Base-by-base conservation (phyloP, 1,140 invertebrate genomes). In the Magallana ariakensis region DNA sequence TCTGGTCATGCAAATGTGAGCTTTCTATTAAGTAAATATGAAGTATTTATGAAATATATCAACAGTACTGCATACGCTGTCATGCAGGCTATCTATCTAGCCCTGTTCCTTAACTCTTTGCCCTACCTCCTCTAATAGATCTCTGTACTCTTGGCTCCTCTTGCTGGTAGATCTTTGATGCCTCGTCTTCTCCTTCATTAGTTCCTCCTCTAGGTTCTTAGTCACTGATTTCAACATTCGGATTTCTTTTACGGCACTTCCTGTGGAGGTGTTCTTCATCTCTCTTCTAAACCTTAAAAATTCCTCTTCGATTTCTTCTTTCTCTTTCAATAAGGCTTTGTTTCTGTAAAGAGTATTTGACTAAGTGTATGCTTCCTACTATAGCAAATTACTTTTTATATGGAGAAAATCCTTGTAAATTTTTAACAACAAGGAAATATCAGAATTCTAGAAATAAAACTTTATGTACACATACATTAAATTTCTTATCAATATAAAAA, bases 131-230 rank as follows among this genome's bases (percentile, higher is more conserved):
- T 93, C 91, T 9, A 93, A 75, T 16, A 94, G 83, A 82, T 93
- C 91, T 75, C 93, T 91, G 60, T 94, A 93, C 87, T 94, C 93
- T 70, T 94, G 92, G 58, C 91, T 89, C 33, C 92, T 89, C 87
- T 94, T 94, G 62, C 87, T 92, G 11, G 90, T 87, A 10, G 90
- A 88, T 56, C 93, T 87, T 83, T 94, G 94, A 84, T 94, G 91
- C 70, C 92, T 89, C 9, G 92, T 92, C 88, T 94, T 94, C 88
- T 94, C 93, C 84, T 94, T 93, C 92, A 94, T 91, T 60, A 94
- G 60, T 60, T 94, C 94, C 84, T 94, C 92, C 85, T 94, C 94
- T 57, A 94, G 87, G 82, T 92, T 93, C 70, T 92, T 90, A 5
- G 93, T 91, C 80, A 94, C 89, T 58, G 16, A 87, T 87, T 94